Evolutionary conservation across 2,113 vertebrate species (phyloP), one percentile per base, ranked within the genome.

Genomic region (Anguilla japonica): DNA sequence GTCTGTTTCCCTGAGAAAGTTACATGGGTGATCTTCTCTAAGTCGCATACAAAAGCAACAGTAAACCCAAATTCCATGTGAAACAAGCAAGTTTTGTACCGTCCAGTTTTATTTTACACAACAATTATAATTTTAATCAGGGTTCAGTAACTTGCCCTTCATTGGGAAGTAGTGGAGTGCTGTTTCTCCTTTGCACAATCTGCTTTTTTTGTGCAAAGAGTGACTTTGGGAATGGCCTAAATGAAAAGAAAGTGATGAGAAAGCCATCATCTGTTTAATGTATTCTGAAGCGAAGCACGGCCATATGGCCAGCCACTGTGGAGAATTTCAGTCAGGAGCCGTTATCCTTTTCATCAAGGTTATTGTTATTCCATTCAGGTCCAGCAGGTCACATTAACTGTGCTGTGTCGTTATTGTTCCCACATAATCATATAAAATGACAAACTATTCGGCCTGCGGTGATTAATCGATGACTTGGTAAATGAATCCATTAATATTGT

Each of bases 191-290:
- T 34, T 75, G 26, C n/a, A 34, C n/a, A 75, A 34, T n/a, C 26
- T 13, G n/a, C 13, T 75, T n/a, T 34, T 4, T 75, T 22, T 20
- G 18, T 67, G 40, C 60, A 46, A 57, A 29, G 26, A 1, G 40
- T 78, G 60, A 78, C 39, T 84, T 84, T 75, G 7, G 26, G 13
- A 82, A 50, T 86, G 34, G n/a, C 41, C 22, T 41, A 86, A 34
- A 71, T 18, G 40, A 57, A 82, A 67, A 39, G 80, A 86, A 82
- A 67, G 40, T 82, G 80, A 71, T 82, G 85, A 82, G 40, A 39
- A 41, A 86, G 80, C 53, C 41, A 82, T 26, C 41, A 8, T 82
- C 79, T 71, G 79, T 41, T 3, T 50, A 82, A 50, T 86, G 79
- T 71, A 82, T 82, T 60, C 80, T 67, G 79, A 43, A 43, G 6